Evolutionary conservation across 2,113 vertebrate species (phyloP).

Genomic region (Nibea albiflora): DNA sequence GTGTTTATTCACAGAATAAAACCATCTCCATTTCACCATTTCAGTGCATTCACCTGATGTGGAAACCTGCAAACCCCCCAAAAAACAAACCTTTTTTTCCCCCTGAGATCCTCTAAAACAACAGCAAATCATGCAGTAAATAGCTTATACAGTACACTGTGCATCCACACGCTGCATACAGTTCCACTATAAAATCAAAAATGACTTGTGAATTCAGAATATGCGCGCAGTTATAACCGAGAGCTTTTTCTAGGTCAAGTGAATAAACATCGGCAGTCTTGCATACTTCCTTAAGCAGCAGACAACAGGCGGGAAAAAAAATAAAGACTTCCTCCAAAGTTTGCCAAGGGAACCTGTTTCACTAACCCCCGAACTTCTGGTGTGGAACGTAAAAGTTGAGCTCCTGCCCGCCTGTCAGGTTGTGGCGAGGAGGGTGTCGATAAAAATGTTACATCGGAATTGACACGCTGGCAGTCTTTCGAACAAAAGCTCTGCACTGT

Average conservation of each 20-base stretch:
- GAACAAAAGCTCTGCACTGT: slow-evolving; percentile 75
- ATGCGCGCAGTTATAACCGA: slow-evolving; percentile 52
- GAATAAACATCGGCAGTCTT: slow-evolving; percentile 75
- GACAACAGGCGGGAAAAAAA: slow-evolving; percentile 13
- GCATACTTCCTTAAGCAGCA: slow-evolving; percentile 69
- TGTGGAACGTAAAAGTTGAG: slow-evolving; percentile 63
- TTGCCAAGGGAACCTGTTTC: slow-evolving; percentile 75
- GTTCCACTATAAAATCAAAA: slow-evolving; percentile 52
- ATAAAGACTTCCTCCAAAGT: slow-evolving; percentile 52
- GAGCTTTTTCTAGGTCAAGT: slow-evolving; percentile 82
- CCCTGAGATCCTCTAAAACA: slow-evolving; percentile 32
- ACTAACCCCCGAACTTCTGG: slow-evolving; percentile 62
- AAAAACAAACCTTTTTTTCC: slow-evolving; percentile 3
- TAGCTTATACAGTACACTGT: slow-evolving; percentile 27
- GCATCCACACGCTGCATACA: slow-evolving; percentile 37
- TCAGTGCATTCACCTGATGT: slow-evolving; percentile 7
- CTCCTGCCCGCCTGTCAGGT: slow-evolving; percentile 62
- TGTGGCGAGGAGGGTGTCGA: slow-evolving; percentile 63
- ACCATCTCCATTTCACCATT: not conserved
- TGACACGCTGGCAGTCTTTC: slow-evolving; percentile 74
- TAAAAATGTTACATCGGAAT: slow-evolving; percentile 78
- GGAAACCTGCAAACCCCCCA: slow-evolving; percentile 6
- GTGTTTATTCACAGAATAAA: slow-evolving; percentile 2
- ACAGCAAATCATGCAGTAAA: slow-evolving; percentile 50
- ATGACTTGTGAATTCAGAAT: slow-evolving; percentile 59